Conservation (phyloP, 2,113 vertebrate genomes). For the Onychostruthus taczanowskii region DNA sequence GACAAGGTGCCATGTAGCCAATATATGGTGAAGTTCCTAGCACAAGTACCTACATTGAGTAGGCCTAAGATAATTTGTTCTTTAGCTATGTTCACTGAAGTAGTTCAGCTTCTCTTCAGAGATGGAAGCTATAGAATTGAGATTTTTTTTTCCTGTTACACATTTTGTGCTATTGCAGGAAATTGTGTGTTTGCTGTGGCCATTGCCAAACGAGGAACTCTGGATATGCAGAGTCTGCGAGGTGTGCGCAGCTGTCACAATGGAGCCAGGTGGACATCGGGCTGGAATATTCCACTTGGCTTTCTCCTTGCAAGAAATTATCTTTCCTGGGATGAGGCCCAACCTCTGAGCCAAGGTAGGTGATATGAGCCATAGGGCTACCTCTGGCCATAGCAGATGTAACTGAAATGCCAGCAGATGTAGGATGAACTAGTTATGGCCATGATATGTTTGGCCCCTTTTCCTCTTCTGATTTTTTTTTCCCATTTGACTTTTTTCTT, state of each 20-base stretch:
- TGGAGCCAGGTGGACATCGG: constrained; percentile 84
- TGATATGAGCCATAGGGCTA: neutral
- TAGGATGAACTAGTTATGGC: neutral
- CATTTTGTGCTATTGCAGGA: constrained; percentile 57
- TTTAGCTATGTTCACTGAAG: neutral
- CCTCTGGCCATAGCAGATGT: neutral
- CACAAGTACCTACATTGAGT: neutral
- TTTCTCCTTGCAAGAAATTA: constrained; percentile 84
- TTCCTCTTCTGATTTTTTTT: neutral
- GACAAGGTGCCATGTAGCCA: neutral
- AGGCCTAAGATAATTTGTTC: neutral
- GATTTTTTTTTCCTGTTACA: neutral
- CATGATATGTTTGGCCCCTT: neutral
- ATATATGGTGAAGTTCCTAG: neutral
- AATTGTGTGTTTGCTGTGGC: constrained; percentile 85
- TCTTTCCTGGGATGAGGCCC: constrained; percentile 81
- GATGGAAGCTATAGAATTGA: neutral
- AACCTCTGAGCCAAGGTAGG: constrained; percentile 82
- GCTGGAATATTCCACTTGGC: constrained; percentile 88
- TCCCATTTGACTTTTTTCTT: neutral
- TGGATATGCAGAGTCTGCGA: constrained; percentile 75
- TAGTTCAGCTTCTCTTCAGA: neutral
- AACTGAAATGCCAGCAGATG: neutral
- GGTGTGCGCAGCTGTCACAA: constrained; percentile 84
- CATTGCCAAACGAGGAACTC: constrained; percentile 73